These are phyloP conservation scores for Belgica antarctica DNA, from an alignment of 2,888 invertebrate genomes.

Conservation along the genomic window DNA sequence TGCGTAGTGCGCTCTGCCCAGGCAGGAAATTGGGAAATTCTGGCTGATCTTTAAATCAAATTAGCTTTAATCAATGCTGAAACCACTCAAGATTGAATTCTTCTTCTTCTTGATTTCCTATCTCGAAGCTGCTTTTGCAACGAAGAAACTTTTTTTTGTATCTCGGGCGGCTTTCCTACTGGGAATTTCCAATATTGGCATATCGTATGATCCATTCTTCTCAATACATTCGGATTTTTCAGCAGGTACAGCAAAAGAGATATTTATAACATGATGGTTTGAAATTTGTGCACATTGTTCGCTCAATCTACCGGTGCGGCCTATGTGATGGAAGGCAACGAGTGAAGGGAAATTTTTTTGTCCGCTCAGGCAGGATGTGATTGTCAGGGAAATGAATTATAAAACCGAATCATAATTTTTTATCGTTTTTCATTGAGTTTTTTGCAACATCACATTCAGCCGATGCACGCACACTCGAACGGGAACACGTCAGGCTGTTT, in stretches of 20 bases:
- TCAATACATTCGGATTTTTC: neutral
- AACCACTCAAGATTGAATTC: no score
- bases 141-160: neutral
- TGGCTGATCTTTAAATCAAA: neutral
- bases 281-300: conserved; percentile 23
- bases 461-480: neutral
- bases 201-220: conserved; percentile 5
- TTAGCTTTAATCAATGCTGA: neutral
- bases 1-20: neutral
- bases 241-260: conserved; percentile 19
- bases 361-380: neutral
- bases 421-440: conserved; percentile 26
- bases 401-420: conserved; percentile 39
- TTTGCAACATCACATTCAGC: neutral
- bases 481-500: no score
- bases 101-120: no score
- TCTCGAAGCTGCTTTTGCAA: no score
- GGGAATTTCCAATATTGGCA: conserved; percentile 22
- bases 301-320: neutral
- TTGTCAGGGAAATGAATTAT: conserved; percentile 23
- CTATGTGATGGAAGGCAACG: neutral
- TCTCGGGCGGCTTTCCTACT: neutral
- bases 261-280: conserved; percentile 36
- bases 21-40: conserved; percentile 4
- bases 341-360: neutral